Evolutionary conservation across 2,888 invertebrate species (phyloP).

Genomic region (Drosophila heteroneura): DNA sequence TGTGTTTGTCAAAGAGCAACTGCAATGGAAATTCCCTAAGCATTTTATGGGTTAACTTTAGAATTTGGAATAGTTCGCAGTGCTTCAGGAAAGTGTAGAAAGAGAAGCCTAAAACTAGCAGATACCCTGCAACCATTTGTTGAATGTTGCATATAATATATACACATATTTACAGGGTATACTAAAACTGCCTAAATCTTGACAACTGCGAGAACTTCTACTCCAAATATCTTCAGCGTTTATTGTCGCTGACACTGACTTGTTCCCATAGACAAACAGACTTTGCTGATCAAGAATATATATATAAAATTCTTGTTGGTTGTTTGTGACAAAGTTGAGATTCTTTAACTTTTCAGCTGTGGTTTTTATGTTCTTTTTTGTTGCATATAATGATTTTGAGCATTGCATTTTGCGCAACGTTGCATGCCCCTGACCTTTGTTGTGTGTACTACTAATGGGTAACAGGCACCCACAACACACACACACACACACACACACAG

Average conservation of each 20-base stretch:
- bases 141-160: neutral
- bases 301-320: neutral
- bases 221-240: neutral
- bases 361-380: slow-evolving; percentile 10
- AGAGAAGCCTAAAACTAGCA: neutral
- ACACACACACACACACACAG: slow-evolving; percentile 2
- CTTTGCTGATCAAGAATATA: neutral
- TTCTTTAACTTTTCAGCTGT: neutral
- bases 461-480: slow-evolving; percentile 43
- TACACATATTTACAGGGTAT: neutral
- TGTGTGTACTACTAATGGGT: slow-evolving; percentile 7
- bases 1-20: neutral
- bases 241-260: neutral
- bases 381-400: slow-evolving; percentile 51
- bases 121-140: neutral
- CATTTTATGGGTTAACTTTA: neutral
- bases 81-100: neutral
- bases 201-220: neutral
- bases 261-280: neutral
- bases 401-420: slow-evolving; percentile 65
- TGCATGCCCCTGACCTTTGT: slow-evolving; percentile 76
- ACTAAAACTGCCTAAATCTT: neutral
- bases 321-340: too few species aligned
- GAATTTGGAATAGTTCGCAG: neutral
- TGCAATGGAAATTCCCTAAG: neutral